Percentiles rank a stretch among this genome's conserved stretches.
Conservation (phyloP, 2,888 invertebrate species). For the Penaeus monodon region DNA sequence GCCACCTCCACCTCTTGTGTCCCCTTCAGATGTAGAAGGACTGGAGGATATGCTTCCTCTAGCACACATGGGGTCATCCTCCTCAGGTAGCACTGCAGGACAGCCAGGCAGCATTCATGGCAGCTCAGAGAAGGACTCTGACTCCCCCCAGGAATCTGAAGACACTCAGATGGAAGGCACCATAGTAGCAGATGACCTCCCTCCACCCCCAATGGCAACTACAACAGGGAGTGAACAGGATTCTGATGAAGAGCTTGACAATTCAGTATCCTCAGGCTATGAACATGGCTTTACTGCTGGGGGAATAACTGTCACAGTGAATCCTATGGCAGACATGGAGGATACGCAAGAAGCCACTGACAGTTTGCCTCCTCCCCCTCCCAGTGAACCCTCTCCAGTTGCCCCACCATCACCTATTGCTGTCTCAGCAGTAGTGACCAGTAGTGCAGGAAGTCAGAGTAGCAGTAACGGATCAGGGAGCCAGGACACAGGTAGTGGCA, state of each 20-base stretch:
- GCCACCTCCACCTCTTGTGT: slow-evolving; percentile 45
- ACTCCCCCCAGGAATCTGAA: slow-evolving; percentile 51
- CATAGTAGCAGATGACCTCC: slow-evolving; percentile 30
- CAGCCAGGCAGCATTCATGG: slow-evolving; percentile 55
- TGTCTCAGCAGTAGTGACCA: slow-evolving; percentile 29
- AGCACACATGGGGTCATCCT: slow-evolving; percentile 43
- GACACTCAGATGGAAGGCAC: slow-evolving; percentile 32
- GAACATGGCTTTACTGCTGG: slow-evolving; percentile 50
- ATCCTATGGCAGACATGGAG: slow-evolving; percentile 59
- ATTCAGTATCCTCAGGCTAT: slow-evolving; percentile 55
- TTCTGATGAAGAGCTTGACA: slow-evolving; percentile 43
- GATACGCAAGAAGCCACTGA: slow-evolving; percentile 40
- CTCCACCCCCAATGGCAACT: slow-evolving; percentile 33
- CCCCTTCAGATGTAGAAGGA: slow-evolving; percentile 55
- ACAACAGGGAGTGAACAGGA: slow-evolving; percentile 35
- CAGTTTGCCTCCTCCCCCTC: neutral
- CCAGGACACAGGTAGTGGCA: slow-evolving; percentile 57
- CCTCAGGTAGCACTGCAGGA: slow-evolving; percentile 53
- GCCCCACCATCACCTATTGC: slow-evolving; percentile 36
- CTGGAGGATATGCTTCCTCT: slow-evolving; percentile 45
- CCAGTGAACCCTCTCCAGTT: neutral
- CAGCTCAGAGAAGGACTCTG: slow-evolving; percentile 54
- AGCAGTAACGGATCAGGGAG: slow-evolving; percentile 58
- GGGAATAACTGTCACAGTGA: slow-evolving; percentile 61
- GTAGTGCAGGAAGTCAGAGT: slow-evolving; percentile 50